Evolutionary conservation across 2,113 vertebrate species (phyloP), one percentile per base, ranked within the genome.

Genomic region (Micromys minutus): DNA sequence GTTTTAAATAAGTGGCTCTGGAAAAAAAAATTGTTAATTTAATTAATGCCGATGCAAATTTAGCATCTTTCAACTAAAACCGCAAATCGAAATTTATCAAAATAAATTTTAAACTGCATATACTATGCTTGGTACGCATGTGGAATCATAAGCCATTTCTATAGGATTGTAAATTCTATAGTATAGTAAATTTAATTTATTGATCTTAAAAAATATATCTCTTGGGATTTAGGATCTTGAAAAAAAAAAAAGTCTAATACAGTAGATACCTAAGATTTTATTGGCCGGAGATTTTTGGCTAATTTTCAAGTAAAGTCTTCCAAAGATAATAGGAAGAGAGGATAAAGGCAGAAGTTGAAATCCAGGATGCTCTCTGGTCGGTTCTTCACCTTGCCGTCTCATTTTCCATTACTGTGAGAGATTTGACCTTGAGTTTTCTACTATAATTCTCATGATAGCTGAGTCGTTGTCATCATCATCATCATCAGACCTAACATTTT

Each of bases 271-370:
- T 57, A 79, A 84, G 57, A 93, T 89, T 59, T 90, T 57, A 55
- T 42, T 90, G 84, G 71, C 79, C 36, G 47, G 45, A 93, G 61
- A 63, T 89, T 76, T 72, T 75, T 89, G 36, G 24, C 77, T 83
- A 87, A 79, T 93, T 89, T 85, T 94, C 67, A 91, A 93, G 36
- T n/a, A 77, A 50, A 16, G 74, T 77, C 75, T 76, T 80, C 31
- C 59, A 55, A 86, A 2, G 17, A n/a, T 42, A 61, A 47, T 24
- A 72, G 9, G 22, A n/a, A 93, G 65, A 39, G 77, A 94, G 89
- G 76, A 85, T 50, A 63, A 87, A 50, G 74, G 63, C 15, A 57
- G 52, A 90, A 90, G 52, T 79, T 39, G 29, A 81, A 93, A 83
- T 69, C 26, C 0, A 17, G 42, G 72, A 12, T 36, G 16, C 72